Percentiles rank a stretch among this genome's conserved stretches.
These are phyloP conservation scores for Protobothrops flavoviridis DNA, from an alignment of 2,113 vertebrate genomes.

Conservation along the genomic window DNA sequence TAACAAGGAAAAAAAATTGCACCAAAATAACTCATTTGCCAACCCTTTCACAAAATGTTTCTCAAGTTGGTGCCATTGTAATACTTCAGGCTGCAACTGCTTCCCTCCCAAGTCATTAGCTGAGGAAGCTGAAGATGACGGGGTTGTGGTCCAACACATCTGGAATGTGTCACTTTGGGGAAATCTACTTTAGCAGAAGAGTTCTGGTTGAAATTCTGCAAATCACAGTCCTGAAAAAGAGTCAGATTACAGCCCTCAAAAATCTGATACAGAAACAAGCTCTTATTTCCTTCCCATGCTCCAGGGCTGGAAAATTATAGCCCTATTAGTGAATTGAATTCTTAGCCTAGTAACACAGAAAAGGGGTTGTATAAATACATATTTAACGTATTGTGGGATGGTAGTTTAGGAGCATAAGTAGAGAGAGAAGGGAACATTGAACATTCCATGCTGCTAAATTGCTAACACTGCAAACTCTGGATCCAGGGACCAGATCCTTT, in stretches of 20 bases:
- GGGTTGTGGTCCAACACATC: background rate
- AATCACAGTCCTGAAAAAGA: constrained; percentile 27
- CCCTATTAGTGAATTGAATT: background rate
- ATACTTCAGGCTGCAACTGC: background rate
- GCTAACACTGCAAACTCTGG: background rate
- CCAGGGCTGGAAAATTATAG: background rate
- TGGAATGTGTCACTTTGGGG: background rate
- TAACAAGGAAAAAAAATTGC: constrained; percentile 22
- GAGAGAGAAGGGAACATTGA: background rate
- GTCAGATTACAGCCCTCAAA: constrained; percentile 34
- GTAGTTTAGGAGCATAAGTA: background rate
- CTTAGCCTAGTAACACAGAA: constrained; percentile 17
- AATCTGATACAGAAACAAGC: constrained; percentile 4
- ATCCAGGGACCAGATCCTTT: background rate
- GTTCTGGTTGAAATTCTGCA: constrained; percentile 41
- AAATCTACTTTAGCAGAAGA: constrained; percentile 18
- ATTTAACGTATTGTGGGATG: background rate
- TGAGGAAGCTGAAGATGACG: background rate
- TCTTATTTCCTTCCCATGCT: background rate
- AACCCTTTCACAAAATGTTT: background rate
- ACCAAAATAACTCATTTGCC: constrained; percentile 52
- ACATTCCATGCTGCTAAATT: background rate
- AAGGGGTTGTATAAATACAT: background rate
- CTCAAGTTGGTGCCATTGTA: background rate
- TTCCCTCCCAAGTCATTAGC: background rate